Conservation (phyloP, 2,113 vertebrate genomes). For the Pogonocichla stellata region DNA sequence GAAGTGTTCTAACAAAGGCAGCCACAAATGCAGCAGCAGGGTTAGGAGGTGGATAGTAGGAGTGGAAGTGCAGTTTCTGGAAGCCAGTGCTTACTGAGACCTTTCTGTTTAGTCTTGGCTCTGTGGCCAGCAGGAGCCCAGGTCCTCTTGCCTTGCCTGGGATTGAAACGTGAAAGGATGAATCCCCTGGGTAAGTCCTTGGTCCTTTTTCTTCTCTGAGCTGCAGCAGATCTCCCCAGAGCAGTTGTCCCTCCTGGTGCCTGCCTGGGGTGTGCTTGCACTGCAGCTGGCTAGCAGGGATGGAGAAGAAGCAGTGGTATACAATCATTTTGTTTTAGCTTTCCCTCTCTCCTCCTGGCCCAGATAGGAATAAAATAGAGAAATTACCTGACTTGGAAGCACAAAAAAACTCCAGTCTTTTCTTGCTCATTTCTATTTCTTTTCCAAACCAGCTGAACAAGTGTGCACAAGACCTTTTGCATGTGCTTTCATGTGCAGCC, state of each 20-base stretch:
- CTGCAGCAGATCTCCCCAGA: background rate
- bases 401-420: background rate
- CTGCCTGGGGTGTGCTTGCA: background rate
- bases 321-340: background rate
- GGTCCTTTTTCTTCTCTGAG: background rate
- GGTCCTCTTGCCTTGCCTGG: conserved; percentile 21
- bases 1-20: conserved; percentile 75
- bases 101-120: conserved; percentile 36
- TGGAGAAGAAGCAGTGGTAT: background rate
- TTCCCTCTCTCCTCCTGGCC: background rate
- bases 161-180: conserved; percentile 53
- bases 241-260: background rate
- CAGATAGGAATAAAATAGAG: background rate
- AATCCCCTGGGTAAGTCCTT: conserved; percentile 72
- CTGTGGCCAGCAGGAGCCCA: background rate
- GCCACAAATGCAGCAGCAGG: conserved; percentile 51
- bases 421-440: background rate
- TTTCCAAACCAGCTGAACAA: background rate
- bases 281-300: background rate
- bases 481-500: background rate
- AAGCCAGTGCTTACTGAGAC: conserved; percentile 45
- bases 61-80: conserved; percentile 54
- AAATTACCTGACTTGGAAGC: background rate
- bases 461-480: background rate
- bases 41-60: conserved; percentile 71